Base-by-base conservation (phyloP, 2,888 invertebrate species). In the Coremacera marginata region DNA sequence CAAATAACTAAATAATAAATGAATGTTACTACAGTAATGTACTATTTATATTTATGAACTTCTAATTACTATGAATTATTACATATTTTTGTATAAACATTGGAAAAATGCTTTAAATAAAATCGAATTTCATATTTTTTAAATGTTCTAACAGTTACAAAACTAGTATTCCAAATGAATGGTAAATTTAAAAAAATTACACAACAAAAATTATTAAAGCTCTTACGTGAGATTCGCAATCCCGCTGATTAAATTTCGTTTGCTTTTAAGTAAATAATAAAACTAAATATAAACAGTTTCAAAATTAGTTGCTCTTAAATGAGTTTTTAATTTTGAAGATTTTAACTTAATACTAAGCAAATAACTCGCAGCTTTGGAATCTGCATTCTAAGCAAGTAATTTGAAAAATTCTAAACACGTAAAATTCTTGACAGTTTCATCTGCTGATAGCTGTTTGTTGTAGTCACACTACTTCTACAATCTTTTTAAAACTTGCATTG, bases 311-410 rank as follows among this genome's bases (percentile, higher is more conserved):
- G 70, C 55, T 55, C 16, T 68, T 8, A 37, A 37, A 8, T 16
- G 44, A n/a, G 16, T 55, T 55, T 22, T 51, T 2, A 51, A 65
- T 16, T 51, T 72, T 68, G 73, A 78, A 70, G 73, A 63, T n/a
- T 74, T 74, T 19, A 74, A 74, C 76, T 78, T 78, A 78, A 74
- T 34, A 71, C 71, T 78, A 78, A 71, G 51, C 22, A 19, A 55
- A 52, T 31, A 2, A 34, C 27, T 8, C 25, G 7, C 49, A 62
- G 44, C 16, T 4, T 34, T 3, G 57, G 25, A 63, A 31, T 52
- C n/a, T 19, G 16, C 16, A 25, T 25, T 34, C 14, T 27, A 27
- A 14, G 25, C 14, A 34, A 31, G 8, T 31, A 2, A 19, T 31
- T 27, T n/a, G 14, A 37, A 37, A 55, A 55, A 74, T 60, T 60